A percentile compares a stretch with the other conserved stretches of the same genome.
Conservation (phyloP, 2,797 vertebrate genomes). For the Thunnus albacares region DNA sequence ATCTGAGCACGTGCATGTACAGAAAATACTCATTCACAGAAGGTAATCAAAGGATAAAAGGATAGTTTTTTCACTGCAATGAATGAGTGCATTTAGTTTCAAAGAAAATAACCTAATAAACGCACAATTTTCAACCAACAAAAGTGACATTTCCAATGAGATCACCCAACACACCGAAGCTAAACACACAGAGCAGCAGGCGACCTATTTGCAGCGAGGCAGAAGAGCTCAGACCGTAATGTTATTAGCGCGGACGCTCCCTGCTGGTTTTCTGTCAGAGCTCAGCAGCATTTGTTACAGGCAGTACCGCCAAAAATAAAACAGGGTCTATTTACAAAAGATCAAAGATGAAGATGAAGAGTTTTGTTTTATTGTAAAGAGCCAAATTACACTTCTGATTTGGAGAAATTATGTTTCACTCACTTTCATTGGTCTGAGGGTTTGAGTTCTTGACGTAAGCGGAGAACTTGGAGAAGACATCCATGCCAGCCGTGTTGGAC, state of each 20-base stretch:
- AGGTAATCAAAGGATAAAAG: not conserved
- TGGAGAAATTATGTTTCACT: conserved; percentile 61
- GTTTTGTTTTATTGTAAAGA: not conserved
- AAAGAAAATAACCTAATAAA: not conserved
- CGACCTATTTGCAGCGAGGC: conserved; percentile 16
- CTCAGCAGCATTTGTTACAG: not conserved
- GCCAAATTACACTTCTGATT: not conserved
- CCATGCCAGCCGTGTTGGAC: conserved; percentile 93
- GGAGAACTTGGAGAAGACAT: conserved; percentile 95
- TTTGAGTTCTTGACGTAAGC: conserved; percentile 95
- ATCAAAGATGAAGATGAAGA: not conserved
- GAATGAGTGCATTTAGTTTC: not conserved
- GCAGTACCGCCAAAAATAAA: not conserved
- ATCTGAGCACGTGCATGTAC: conserved; percentile 65
- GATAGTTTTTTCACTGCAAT: not conserved
- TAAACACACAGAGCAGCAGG: conserved; percentile 27
- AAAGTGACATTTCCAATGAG: conserved; percentile 11
- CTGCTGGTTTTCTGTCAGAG: conserved; percentile 51
- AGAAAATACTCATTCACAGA: not conserved
- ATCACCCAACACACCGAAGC: not conserved
- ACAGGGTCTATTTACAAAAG: not conserved
- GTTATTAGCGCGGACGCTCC: conserved; percentile 51
- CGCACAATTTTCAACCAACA: conserved; percentile 11
- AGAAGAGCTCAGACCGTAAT: conserved; percentile 54
- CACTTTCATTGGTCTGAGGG: conserved; percentile 89